These are phyloP conservation scores for Cotesia glomerata DNA, from an alignment of 1,140 invertebrate genomes.

Conservation along the genomic window DNA sequence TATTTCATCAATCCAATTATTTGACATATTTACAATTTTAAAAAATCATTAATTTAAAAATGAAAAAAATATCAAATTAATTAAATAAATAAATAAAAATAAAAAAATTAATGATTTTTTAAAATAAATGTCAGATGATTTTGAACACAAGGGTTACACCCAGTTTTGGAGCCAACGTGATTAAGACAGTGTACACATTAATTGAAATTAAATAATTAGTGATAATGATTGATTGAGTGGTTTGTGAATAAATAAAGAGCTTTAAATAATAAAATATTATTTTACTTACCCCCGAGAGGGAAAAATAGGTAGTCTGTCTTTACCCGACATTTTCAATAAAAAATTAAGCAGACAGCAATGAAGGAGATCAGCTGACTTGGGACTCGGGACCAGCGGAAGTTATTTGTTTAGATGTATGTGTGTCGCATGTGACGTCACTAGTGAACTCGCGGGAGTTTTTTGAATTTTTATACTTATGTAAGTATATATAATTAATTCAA, in stretches of 20 bases:
- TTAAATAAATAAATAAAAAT: not conserved
- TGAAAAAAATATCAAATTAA: not conserved
- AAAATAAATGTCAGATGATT: constrained; percentile 7
- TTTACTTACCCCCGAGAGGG: constrained; percentile 96
- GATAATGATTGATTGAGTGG: too few relatives aligned
- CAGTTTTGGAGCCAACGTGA: constrained; percentile 36
- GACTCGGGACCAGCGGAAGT: not conserved
- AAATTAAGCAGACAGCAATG: constrained; percentile 49
- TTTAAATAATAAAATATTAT: constrained; percentile 20
- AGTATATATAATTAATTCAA: too few relatives aligned
- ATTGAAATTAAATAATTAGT: not conserved
- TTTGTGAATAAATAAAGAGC: constrained; percentile 17
- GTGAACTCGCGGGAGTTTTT: not conserved
- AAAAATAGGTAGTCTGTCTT: constrained; percentile 95
- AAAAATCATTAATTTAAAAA: not conserved
- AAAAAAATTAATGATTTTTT: not conserved
- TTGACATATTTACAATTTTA: not conserved
- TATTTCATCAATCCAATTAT: not conserved
- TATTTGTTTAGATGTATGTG: too few relatives aligned
- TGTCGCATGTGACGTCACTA: too few relatives aligned
- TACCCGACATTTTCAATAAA: constrained; percentile 83
- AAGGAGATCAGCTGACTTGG: constrained; percentile 61
- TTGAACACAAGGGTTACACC: constrained; percentile 53
- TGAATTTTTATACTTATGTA: not conserved
- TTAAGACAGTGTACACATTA: constrained; percentile 11